Conservation (phyloP, 1,140 invertebrate genomes). For the Cydia strobilella region DNA sequence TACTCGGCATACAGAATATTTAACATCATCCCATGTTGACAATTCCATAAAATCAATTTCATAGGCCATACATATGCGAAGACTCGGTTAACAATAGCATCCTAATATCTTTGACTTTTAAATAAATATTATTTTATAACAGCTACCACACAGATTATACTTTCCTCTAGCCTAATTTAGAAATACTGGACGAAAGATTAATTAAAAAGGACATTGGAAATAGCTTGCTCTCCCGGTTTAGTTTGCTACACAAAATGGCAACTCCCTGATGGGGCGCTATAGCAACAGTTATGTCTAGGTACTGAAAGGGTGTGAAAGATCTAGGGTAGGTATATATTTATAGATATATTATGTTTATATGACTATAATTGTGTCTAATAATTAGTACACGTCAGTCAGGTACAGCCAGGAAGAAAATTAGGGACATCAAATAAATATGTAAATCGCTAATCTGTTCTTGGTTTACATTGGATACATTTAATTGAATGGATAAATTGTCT, state of each 20-base stretch:
- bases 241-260: background rate
- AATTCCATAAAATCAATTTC: background rate
- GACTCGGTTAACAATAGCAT: background rate
- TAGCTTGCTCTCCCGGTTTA: background rate
- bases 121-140: conserved; percentile 18
- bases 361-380: background rate
- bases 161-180: conserved; percentile 27
- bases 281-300: background rate
- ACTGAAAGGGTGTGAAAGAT: background rate
- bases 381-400: too few relatives aligned
- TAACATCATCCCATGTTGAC: background rate
- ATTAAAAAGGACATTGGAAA: conserved; percentile 1
- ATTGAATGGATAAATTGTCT: background rate
- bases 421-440: background rate
- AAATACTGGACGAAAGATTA: conserved; percentile 30
- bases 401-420: background rate
- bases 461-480: too few relatives aligned
- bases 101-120: background rate
- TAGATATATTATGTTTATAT: background rate
- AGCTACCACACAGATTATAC: conserved; percentile 17
- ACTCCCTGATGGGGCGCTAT: background rate
- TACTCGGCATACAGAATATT: background rate
- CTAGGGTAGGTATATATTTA: background rate
- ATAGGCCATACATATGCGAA: conserved; percentile 31
- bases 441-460: background rate